Percentiles rank a stretch among this genome's conserved stretches.
Evolutionary conservation across 1,140 invertebrate genomes (phyloP).

Genomic region (Cheumatopsyche charites): DNA sequence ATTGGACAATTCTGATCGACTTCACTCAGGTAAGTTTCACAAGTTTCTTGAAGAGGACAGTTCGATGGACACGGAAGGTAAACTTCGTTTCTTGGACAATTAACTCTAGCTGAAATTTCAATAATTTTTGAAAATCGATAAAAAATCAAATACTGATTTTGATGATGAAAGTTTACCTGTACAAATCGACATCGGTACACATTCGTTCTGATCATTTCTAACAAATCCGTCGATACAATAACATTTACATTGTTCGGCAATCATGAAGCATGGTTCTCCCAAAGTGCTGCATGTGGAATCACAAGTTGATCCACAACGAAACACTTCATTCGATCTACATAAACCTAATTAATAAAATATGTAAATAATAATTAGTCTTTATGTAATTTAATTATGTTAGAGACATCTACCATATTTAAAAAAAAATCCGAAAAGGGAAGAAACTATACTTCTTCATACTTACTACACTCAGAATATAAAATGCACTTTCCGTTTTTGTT

Average conservation of each 20-base stretch:
- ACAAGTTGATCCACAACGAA: slow-evolving; percentile 55
- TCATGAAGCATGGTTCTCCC: slow-evolving; percentile 56
- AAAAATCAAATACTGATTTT: too few species aligned
- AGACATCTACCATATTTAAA: too few species aligned
- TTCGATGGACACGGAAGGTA: slow-evolving; percentile 3
- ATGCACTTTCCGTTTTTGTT: slow-evolving; percentile 39
- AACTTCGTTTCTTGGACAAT: slow-evolving; percentile 2
- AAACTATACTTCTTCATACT: too few species aligned
- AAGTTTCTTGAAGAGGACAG: slow-evolving; percentile 10
- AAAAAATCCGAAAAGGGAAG: too few species aligned
- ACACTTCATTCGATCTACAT: slow-evolving; percentile 52
- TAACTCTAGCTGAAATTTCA: neutral
- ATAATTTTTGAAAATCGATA: too few species aligned
- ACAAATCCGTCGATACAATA: slow-evolving; percentile 61
- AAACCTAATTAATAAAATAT: too few species aligned
- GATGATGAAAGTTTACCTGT: slow-evolving; percentile 41
- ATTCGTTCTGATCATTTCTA: slow-evolving; percentile 52
- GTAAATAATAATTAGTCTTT: too few species aligned
- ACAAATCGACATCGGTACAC: slow-evolving; percentile 54
- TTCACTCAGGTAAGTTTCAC: neutral
- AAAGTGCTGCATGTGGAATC: slow-evolving; percentile 55
- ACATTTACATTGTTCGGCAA: slow-evolving; percentile 60
- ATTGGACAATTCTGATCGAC: neutral
- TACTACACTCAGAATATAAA: slow-evolving; percentile 30
- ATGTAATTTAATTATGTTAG: too few species aligned